A percentile compares a stretch with the other conserved stretches of the same genome.
Evolutionary conservation across 2,888 invertebrate genomes (phyloP).

Genomic region (Volucella inflata): DNA sequence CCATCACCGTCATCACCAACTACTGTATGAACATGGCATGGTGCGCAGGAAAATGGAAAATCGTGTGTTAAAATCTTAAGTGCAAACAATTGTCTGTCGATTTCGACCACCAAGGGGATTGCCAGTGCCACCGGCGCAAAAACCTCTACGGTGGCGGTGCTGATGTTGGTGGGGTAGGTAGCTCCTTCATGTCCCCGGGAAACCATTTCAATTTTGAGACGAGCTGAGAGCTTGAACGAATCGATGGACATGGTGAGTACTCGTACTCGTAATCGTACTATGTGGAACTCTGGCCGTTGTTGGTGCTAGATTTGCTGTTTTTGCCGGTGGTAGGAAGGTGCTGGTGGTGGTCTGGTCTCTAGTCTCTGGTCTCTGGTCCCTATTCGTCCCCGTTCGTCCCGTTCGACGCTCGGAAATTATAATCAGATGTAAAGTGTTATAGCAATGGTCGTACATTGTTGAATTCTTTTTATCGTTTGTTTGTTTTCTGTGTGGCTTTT

Average conservation of each 20-base stretch:
- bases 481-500: conserved; percentile 41
- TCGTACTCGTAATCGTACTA: conserved; percentile 58
- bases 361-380: too few relatives aligned
- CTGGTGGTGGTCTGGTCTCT: too few relatives aligned
- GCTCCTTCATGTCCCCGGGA: conserved; percentile 59
- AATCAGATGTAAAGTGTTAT: conserved; percentile 76
- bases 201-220: conserved; percentile 72
- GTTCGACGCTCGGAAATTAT: conserved; percentile 59
- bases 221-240: conserved; percentile 62
- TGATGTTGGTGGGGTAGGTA: conserved; percentile 25
- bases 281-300: conserved; percentile 77
- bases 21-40: conserved; percentile 68
- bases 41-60: conserved; percentile 76
- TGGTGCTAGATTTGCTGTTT: conserved; percentile 61
- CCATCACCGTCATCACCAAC: conserved; percentile 10
- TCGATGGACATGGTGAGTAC: conserved; percentile 69
- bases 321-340: conserved; percentile 52
- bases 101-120: conserved; percentile 82
- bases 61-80: conserved; percentile 84
- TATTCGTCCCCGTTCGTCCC: conserved; percentile 53
- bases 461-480: conserved; percentile 51
- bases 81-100: conserved; percentile 84
- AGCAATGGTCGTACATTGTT: conserved; percentile 72
- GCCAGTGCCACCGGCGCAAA: conserved; percentile 80
- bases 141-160: conserved; percentile 35